Evolutionary conservation across 2,797 vertebrate species (phyloP), one percentile per base, ranked within the genome.

Genomic region (Philypnodon macrostomus): DNA sequence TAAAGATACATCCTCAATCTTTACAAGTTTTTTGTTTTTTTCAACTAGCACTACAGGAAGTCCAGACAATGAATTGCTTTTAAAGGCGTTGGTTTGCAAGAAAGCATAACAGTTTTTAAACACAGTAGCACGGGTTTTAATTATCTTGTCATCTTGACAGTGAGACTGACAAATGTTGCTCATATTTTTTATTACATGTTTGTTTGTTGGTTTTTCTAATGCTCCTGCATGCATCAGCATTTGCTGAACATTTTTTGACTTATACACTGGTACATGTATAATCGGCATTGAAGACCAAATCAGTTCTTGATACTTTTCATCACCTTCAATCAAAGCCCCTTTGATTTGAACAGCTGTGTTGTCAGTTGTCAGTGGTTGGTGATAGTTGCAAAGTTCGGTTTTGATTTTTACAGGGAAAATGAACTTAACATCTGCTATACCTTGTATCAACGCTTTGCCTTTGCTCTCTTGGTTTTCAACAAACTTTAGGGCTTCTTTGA

Each of bases 211-310:
- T 5, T 65, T 0, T 4, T 77, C 54, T 41, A 85, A 42, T 16
- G 78, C 86, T 33, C 88, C 89, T 17, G 24, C 77, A 7, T 48
- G 17, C 26, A 10, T 54, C 3, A 90, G 5, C 16, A 40, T 42
- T 16, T 73, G 0, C 23, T 33, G 8, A 2, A 61, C 0, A 0
- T 11, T 2, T 5, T 0, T 0, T 24, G 14, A 12, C 14, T 1
- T 30, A 31, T 16, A 49, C 31, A 1, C 0, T 14, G 39, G 50
- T 11, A 76, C 0, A 1, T 80, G 35, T 32, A 91, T 77, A 18
- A 91, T 84, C 44, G 87, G 71, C 74, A 90, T 84, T 24, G 85
- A 75, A 11, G 88, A 63, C 90, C 90, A 91, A 66, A 90, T 83
- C 11, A 90, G 27, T 14, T 63, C 41, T 15, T 87, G 79, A 55